Percentiles rank a stretch among this genome's conserved stretches.
These are phyloP conservation scores for Volucella inflata DNA, from an alignment of 2,888 invertebrate species.

Conservation along the genomic window DNA sequence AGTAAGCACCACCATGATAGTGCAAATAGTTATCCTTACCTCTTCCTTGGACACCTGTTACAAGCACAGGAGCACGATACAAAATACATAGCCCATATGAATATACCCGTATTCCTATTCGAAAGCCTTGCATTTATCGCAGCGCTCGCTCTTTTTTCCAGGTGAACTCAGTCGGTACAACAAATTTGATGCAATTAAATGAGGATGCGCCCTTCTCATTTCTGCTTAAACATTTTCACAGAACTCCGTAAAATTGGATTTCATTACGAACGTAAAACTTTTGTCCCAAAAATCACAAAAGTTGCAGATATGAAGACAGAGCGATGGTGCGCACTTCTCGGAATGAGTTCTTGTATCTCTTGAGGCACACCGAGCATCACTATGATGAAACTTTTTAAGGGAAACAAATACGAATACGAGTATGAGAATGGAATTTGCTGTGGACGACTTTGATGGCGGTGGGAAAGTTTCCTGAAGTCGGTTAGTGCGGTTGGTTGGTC, in stretches of 20 bases:
- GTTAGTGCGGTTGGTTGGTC: slow-evolving; percentile 59
- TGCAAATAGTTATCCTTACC: neutral
- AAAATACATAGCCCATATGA: no score
- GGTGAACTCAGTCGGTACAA: neutral
- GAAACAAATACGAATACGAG: slow-evolving; percentile 69
- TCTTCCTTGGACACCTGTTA: neutral
- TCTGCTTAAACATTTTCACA: slow-evolving; percentile 45
- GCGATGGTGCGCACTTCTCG: slow-evolving; percentile 44
- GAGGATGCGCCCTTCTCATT: slow-evolving; percentile 25
- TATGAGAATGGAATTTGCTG: slow-evolving; percentile 65
- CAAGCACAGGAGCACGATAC: slow-evolving; percentile 6
- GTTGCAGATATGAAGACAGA: slow-evolving; percentile 30
- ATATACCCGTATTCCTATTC: no score
- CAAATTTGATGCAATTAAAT: slow-evolving; percentile 18
- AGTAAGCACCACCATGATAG: neutral
- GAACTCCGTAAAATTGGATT: slow-evolving; percentile 46
- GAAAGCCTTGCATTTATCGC: no score
- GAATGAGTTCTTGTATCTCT: slow-evolving; percentile 37
- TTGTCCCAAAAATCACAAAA: slow-evolving; percentile 50
- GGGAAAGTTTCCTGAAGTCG: slow-evolving; percentile 19
- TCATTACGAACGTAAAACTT: slow-evolving; percentile 46
- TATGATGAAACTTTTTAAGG: slow-evolving; percentile 45
- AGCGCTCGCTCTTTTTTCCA: no score
- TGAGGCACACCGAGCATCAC: slow-evolving; percentile 18
- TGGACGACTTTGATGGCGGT: slow-evolving; percentile 41